Conservation (phyloP, 2,797 vertebrate genomes). For the Gambelia wislizenii region DNA sequence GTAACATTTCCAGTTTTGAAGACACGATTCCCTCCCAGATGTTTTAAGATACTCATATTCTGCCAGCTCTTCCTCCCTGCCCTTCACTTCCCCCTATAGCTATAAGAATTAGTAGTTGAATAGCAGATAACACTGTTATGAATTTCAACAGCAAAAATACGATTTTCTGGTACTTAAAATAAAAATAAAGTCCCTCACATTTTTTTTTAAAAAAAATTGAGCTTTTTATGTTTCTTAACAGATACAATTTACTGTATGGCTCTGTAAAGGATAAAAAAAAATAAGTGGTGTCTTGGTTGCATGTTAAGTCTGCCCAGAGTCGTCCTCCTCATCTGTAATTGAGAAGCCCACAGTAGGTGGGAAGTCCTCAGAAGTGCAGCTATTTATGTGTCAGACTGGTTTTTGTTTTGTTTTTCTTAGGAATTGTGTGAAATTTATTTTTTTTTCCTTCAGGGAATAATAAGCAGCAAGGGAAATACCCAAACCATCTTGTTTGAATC, state of each 20-base stretch:
- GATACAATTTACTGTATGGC: conserved; percentile 38
- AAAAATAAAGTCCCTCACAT: conserved; percentile 26
- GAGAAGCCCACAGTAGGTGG: conserved; percentile 44
- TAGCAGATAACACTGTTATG: conserved; percentile 12
- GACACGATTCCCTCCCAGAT: conserved; percentile 23
- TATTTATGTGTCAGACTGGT: conserved; percentile 49
- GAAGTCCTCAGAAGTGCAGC: conserved; percentile 58
- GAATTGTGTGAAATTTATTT: conserved; percentile 58
- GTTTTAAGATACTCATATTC: conserved; percentile 46
- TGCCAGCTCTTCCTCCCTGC: conserved; percentile 44
- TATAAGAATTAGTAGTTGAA: conserved; percentile 33
- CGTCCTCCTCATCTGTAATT: background rate
- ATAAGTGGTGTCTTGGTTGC: conserved; percentile 43
- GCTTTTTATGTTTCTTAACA: conserved; percentile 9
- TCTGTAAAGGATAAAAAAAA: background rate
- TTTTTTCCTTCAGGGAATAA: conserved; percentile 6
- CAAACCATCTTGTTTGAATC: conserved; percentile 49
- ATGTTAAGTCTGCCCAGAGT: conserved; percentile 45
- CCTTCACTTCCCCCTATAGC: conserved; percentile 23
- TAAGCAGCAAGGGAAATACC: conserved; percentile 53
- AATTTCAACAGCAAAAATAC: background rate
- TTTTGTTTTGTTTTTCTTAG: conserved; percentile 47
- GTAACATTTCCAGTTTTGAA: conserved; percentile 55
- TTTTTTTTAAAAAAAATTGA: conserved; percentile 7
- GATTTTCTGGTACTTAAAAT: conserved; percentile 23